phyloP scores from a whole-genome alignment of 2,113 vertebrate species.

The Cheirogaleus medius region DNA sequence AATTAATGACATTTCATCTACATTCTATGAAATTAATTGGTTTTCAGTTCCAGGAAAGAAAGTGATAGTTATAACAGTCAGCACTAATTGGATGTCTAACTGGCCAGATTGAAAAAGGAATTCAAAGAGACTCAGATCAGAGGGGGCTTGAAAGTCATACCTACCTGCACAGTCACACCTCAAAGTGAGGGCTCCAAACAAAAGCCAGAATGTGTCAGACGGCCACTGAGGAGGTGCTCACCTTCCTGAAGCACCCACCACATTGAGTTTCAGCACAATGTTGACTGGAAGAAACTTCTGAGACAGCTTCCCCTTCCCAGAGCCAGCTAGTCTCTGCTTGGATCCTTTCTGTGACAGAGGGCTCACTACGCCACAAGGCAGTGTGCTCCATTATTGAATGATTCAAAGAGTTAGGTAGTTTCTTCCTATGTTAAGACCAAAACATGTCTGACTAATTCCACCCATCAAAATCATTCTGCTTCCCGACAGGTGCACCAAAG shows the following conservation, averaged over 20 bases:
- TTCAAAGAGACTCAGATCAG: neutral
- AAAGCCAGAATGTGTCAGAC: neutral
- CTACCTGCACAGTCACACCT: neutral
- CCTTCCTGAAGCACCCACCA: neutral
- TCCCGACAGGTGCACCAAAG: neutral
- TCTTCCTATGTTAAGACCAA: constrained; percentile 8
- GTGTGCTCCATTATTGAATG: neutral
- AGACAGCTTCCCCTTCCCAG: neutral
- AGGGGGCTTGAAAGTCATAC: neutral
- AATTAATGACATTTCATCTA: neutral
- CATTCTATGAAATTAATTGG: constrained; percentile 31
- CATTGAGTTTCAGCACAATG: neutral
- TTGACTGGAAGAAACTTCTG: neutral
- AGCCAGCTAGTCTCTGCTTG: neutral
- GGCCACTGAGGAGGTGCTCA: neutral
- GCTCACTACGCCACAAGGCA: neutral
- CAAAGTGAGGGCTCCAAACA: neutral
- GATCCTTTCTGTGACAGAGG: neutral
- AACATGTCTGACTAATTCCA: neutral
- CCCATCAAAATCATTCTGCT: neutral
- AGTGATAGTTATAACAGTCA: constrained; percentile 32
- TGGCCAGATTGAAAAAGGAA: neutral
- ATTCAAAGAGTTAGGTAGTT: neutral
- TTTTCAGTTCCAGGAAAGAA: constrained; percentile 40
- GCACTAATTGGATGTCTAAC: constrained; percentile 11